Evolutionary conservation across 2,888 invertebrate species (phyloP), one percentile per base, ranked within the genome.

Genomic region (Chorisops tibialis): DNA sequence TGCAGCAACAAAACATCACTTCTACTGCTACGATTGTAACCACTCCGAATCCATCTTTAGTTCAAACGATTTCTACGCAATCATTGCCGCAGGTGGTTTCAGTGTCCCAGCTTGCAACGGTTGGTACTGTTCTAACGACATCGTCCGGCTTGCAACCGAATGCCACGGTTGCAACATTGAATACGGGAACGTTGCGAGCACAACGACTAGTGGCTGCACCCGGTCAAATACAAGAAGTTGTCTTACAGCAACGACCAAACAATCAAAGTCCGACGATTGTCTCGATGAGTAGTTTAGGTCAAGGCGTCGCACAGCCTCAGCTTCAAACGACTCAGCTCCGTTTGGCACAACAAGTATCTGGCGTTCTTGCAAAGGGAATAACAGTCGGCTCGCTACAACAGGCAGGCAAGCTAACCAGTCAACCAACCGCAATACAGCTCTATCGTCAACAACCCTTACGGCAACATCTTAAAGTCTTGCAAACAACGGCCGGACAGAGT

Each of bases 81-180:
- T 68, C 75, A 16, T 52, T 75, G 60, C 75, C 78, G 0, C 79
- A 78, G 66, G 76, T 81, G 35, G 77, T 80, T 2, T 75, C 79
- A 14, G 75, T 80, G 45, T 73, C 81, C 59, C 75, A 79, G 43
- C 66, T 80, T 62, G 72, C 82, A 69, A 72, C 74, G 64, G 71
- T 74, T 66, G 71, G 76, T 67, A 68, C 79, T 60, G 70, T 79
- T 66, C 63, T 80, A 68, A 72, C 81, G 67, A 70, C 79, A 43
- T 73, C 76, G 2, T 71, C 74, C 18, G 71, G 71, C 7, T 68
- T 76, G 61, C 74, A 72, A 45, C 71, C 75, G 22, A 72, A 74
- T 6, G 72, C 72, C 35, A 73, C 74, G 0, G 74, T 79, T 11
- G 78, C 75, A 0, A 79, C 76, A 0, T 65, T 77, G 0, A 75